Base-by-base conservation (phyloP, 2,113 vertebrate genomes). In the Larimichthys polyactis region DNA sequence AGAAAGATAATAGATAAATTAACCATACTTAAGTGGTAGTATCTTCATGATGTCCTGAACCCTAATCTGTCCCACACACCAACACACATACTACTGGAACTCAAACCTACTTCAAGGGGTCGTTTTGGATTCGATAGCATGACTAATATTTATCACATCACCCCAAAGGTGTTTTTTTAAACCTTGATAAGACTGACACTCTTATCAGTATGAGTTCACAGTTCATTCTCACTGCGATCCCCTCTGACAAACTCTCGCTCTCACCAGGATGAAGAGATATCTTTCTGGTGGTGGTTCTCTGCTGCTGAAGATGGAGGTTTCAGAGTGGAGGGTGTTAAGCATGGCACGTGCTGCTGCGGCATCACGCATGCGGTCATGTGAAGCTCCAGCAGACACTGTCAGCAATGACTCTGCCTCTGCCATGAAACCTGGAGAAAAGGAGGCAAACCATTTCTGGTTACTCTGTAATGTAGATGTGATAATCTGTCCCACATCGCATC, bases 231-330 rank as follows among this genome's bases (percentile, higher is more conserved):
- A 55, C 32, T 66, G 51, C 17, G 49, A 0, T 36, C 68, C 55
- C 3, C 40, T 15, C 17, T 22, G 43, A 2, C 57, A 65, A 68
- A 4, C 11, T 19, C 19, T 7, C 14, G 24, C 9, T 54, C 94
- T 94, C 85, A 96, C 96, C 93, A 96, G 70, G 65, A 96, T 96
- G 89, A 96, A 96, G 24, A 97, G 95, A 77, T 97, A 97, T 95
- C 96, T 94, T 75, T 96, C 95, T 0, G 96, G 96, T 0, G 96
- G 96, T 0, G 94, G 84, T 5, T 92, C 92, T 11, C 75, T 91
- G 78, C 51, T 87, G 76, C 44, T 85, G 77, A 96, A 97, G 80
- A 97, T 82, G 75, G 94, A 94, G 1, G 95, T 96, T 82, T 96
- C 90, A 0, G 82, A 68, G 84, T 96, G 90, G n/a, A 96, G 92